Conservation (phyloP, 2,797 vertebrate genomes). For the Apogon hyalosoma region DNA sequence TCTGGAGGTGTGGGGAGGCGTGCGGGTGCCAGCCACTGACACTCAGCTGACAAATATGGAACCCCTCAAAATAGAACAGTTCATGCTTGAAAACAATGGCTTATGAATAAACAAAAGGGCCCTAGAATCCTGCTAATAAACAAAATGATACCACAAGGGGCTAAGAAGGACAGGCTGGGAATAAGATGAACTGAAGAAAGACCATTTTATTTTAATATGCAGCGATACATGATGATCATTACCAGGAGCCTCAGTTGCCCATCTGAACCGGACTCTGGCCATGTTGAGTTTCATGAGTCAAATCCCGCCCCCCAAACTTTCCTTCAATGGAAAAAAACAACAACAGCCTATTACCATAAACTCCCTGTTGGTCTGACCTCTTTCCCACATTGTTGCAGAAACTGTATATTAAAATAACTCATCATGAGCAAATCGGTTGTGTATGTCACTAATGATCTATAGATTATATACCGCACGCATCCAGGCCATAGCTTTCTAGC, state of each 20-base stretch:
- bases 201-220: conserved; percentile 51
- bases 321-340: not conserved
- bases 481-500: conserved; percentile 56
- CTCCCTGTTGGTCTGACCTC: conserved; percentile 26
- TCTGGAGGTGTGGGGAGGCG: conserved; percentile 90
- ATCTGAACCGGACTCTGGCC: conserved; percentile 25
- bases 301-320: conserved; percentile 1
- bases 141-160: conserved; percentile 76
- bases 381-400: conserved; percentile 25
- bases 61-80: conserved; percentile 79
- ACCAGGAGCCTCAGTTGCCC: conserved; percentile 17
- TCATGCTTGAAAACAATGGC: conserved; percentile 82
- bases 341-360: conserved; percentile 32
- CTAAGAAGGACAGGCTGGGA: conserved; percentile 27
- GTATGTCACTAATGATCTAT: no score
- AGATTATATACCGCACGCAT: conserved; percentile 37
- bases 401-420: conserved; percentile 24
- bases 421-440: conserved; percentile 30
- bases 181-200: conserved; percentile 32
- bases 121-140: conserved; percentile 72
- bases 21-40: conserved; percentile 92
- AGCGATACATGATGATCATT: conserved; percentile 29
- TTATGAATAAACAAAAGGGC: conserved; percentile 83
- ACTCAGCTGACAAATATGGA: conserved; percentile 96
- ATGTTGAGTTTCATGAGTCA: conserved; percentile 8